These are phyloP conservation scores for Piscicola geometra DNA, from an alignment of 2,888 invertebrate species.

Conservation along the genomic window DNA sequence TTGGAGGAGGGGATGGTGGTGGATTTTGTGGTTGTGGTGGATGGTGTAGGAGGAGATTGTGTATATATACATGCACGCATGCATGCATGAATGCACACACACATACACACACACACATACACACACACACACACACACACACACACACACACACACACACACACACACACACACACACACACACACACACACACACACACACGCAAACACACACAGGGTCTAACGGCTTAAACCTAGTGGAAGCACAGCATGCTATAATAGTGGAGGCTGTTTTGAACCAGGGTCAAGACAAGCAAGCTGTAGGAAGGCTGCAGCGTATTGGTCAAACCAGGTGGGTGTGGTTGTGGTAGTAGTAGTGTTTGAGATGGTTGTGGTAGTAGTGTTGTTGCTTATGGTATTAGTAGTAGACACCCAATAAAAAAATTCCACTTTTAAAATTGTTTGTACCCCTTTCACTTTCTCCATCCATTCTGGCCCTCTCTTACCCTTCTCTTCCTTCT, in stretches of 20 bases:
- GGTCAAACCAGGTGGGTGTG: constrained; percentile 67
- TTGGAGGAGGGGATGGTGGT: too few relatives aligned
- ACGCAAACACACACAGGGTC: constrained; percentile 58
- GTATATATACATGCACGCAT: too few relatives aligned
- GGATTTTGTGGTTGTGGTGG: too few relatives aligned
- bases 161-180: too few relatives aligned
- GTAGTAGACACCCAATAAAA: not conserved
- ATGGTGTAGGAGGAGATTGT: too few relatives aligned
- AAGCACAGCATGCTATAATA: constrained; percentile 72
- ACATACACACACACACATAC: too few relatives aligned
- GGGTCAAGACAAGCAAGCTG: constrained; percentile 70
- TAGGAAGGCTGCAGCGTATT: constrained; percentile 73
- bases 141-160: too few relatives aligned
- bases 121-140: too few relatives aligned
- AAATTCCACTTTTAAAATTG: not conserved
- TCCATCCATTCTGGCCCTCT: not conserved
- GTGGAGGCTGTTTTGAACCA: constrained; percentile 71
- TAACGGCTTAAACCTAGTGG: constrained; percentile 72
- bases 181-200: too few relatives aligned
- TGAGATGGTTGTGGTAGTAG: not conserved
- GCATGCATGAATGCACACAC: too few relatives aligned
- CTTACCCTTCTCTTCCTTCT: not conserved
- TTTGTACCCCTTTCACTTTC: not conserved
- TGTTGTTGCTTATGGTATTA: not conserved
- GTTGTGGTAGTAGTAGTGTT: not conserved